These are phyloP conservation scores for Drosophila bifasciata DNA, from an alignment of 1,140 invertebrate genomes.

Conservation along the genomic window DNA sequence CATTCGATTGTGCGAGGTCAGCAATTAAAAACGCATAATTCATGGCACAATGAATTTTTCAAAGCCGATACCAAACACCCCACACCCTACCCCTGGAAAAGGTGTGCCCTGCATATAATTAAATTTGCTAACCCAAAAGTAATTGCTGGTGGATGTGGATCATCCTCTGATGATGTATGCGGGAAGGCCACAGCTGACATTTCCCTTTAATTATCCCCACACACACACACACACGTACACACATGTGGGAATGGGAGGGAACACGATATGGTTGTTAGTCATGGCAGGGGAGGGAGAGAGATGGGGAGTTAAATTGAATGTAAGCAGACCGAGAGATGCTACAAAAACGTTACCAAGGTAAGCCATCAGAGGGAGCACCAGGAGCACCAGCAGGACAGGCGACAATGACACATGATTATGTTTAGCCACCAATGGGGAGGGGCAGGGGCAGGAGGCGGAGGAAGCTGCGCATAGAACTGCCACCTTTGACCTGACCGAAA, in stretches of 20 bases:
- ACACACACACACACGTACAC: too few relatives aligned
- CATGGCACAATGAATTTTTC: slow-evolving; percentile 51
- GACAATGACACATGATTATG: slow-evolving; percentile 82
- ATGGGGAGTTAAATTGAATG: slow-evolving; percentile 23
- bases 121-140: slow-evolving; percentile 70
- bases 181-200: slow-evolving; percentile 52
- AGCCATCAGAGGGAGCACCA: background rate
- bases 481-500: slow-evolving; percentile 50
- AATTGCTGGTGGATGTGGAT: slow-evolving; percentile 49
- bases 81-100: slow-evolving; percentile 18
- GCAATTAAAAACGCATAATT: slow-evolving; percentile 81
- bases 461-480: slow-evolving; percentile 26
- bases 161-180: slow-evolving; percentile 55
- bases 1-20: slow-evolving; percentile 33
- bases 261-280: slow-evolving; percentile 55
- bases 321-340: slow-evolving; percentile 28
- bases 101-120: slow-evolving; percentile 57
- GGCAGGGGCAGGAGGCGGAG: too few relatives aligned
- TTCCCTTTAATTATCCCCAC: slow-evolving; percentile 68
- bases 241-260: slow-evolving; percentile 22
- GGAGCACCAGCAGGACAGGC: slow-evolving; percentile 37
- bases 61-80: slow-evolving; percentile 9
- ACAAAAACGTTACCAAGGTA: slow-evolving; percentile 38
- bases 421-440: slow-evolving; percentile 52
- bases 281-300: slow-evolving; percentile 7